Percentiles rank a stretch among this genome's conserved stretches.
phyloP scores from a whole-genome alignment of 1,140 invertebrate genomes.

The Musca vetustissima region DNA sequence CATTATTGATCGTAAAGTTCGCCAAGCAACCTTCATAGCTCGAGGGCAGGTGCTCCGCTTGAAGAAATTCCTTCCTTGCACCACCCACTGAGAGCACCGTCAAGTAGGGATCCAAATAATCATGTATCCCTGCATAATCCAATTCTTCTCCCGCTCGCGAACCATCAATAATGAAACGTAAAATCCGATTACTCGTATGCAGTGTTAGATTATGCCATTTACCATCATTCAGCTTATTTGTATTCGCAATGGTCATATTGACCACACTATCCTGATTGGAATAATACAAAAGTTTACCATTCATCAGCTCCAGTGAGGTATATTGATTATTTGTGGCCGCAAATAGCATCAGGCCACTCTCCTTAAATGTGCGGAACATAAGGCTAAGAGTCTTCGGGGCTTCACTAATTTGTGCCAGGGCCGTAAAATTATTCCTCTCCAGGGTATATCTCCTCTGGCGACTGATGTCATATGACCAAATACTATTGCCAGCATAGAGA shows the following conservation, averaged over 20 bases:
- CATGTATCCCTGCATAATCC: slow-evolving; percentile 80
- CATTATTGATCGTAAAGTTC: slow-evolving; percentile 85
- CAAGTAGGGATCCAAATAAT: slow-evolving; percentile 88
- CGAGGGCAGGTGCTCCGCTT: slow-evolving; percentile 57
- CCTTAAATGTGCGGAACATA: slow-evolving; percentile 77
- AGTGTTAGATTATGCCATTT: slow-evolving; percentile 84
- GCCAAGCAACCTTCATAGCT: slow-evolving; percentile 86
- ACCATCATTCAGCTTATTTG: slow-evolving; percentile 70
- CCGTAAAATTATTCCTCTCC: slow-evolving; percentile 34
- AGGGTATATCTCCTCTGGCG: slow-evolving; percentile 30
- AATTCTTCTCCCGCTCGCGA: slow-evolving; percentile 77
- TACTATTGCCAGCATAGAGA: slow-evolving; percentile 71
- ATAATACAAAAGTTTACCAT: slow-evolving; percentile 72
- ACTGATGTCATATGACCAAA: slow-evolving; percentile 59
- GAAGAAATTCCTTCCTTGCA: slow-evolving; percentile 61
- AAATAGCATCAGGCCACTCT: slow-evolving; percentile 78
- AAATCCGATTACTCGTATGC: slow-evolving; percentile 66
- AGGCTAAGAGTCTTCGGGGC: slow-evolving; percentile 74
- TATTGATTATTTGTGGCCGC: slow-evolving; percentile 85
- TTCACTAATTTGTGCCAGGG: slow-evolving; percentile 44
- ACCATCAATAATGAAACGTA: slow-evolving; percentile 72
- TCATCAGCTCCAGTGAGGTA: slow-evolving; percentile 75
- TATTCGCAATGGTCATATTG: slow-evolving; percentile 73
- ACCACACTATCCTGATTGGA: slow-evolving; percentile 75
- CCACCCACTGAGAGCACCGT: slow-evolving; percentile 78